Base-by-base conservation (phyloP, 2,113 vertebrate species). In the Leuciscus idus region DNA sequence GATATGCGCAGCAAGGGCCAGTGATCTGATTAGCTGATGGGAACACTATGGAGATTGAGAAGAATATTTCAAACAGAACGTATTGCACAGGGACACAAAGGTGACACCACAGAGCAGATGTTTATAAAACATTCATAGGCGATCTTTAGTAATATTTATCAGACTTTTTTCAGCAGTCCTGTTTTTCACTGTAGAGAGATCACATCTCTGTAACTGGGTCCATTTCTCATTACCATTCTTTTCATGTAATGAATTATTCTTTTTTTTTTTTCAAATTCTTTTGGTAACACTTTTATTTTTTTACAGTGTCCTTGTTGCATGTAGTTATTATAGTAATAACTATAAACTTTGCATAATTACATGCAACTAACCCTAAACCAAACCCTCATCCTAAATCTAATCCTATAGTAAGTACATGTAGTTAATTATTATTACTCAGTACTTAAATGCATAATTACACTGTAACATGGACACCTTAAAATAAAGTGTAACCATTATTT, bases 11-110 rank as follows among this genome's bases (percentile, higher is more conserved):
- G 64, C 26, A 19, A 66, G 39, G 70, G 59, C 33, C 33, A 68
- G 76, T 61, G 48, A 81, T 33, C 6, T 39, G 64, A 62, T 82
- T 80, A 82, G 52, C 50, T 86, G 77, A 83, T 62, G 66, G 81
- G 13, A 43, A 83, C 46, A 50, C 55, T 33, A 43, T 68, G 64
- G 62, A 33, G n/a, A 73, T 39, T 43, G 62, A 82, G 59, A 76
- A 48, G n/a, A 87, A 77, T 72, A 62, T 87, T 66, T 70, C 52
- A 70, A 26, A 33, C 12, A 10, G 73, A 28, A 23, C 7, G 8
- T 33, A 43, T 36, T 68, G 50, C 52, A 50, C 12, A 28, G 62
- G 30, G 64, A 72, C 19, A 9, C 64, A 59, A 68, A 39, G 21
- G 23, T 33, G 52, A 76, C 46, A 64, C 26, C 79, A 48, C 9